phyloP scores from a whole-genome alignment of 2,888 invertebrate genomes.

The Coenonympha glycerion region DNA sequence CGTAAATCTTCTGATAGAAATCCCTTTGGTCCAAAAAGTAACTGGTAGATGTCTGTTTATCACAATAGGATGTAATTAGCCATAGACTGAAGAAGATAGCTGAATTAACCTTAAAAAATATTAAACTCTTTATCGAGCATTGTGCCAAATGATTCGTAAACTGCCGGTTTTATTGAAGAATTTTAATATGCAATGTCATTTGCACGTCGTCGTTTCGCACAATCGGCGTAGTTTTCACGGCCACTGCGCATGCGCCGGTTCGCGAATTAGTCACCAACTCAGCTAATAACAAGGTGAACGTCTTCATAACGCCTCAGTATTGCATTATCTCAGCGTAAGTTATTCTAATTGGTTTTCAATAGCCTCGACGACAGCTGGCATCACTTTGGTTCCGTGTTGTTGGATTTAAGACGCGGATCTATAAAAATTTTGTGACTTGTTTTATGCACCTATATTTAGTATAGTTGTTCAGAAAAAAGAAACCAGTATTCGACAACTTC shows the following conservation, averaged over 20 bases:
- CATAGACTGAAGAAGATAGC: too few relatives aligned
- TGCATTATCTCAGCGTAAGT: slow-evolving; percentile 3
- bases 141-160: neutral
- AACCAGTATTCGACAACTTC: too few relatives aligned
- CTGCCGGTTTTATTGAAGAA: neutral
- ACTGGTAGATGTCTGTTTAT: too few relatives aligned
- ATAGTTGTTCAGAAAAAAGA: neutral
- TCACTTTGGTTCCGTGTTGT: neutral
- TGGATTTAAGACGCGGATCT: neutral
- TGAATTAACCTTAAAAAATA: too few relatives aligned
- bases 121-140: neutral
- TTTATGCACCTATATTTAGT: neutral
- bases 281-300: slow-evolving; percentile 13
- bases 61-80: too few relatives aligned
- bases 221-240: slow-evolving; percentile 14
- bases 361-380: slow-evolving; percentile 2
- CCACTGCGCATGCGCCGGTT: slow-evolving; percentile 9
- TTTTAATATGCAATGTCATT: too few relatives aligned
- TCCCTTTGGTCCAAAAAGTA: too few relatives aligned
- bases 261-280: slow-evolving; percentile 18
- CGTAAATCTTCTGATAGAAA: too few relatives aligned
- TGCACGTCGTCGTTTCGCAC: neutral
- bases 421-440: neutral
- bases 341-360: slow-evolving; percentile 1
- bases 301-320: slow-evolving; percentile 11